Base-by-base conservation (phyloP, 30 jellyfish, hydroid and myxozoan species). In the Hydractinia echinata region DNA sequence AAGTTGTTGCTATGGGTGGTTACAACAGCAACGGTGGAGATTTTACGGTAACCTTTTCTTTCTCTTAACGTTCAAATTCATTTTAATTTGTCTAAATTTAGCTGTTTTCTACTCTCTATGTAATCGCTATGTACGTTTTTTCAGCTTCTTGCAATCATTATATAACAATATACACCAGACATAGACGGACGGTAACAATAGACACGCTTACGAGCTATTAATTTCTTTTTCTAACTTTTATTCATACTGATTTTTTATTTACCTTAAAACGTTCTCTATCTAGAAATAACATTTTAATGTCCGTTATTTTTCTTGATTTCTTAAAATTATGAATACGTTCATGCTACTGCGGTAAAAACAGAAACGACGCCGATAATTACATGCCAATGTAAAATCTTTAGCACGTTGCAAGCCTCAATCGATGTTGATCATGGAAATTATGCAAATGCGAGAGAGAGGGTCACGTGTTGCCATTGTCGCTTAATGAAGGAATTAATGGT, bases 401-500 rank as follows among this genome's bases (percentile, higher is more conserved):
- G 44, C 2, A 30, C 44, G 44, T 30, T 58, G 69, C 69, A 58
- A 16, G 15, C 69, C 19, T 58, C 19, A 16, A 58, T 58, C 19
- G 15, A 13, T 58, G 69, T 13, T 58, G 69, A 58, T 16, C 69
- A 58, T 16, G 69, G 69, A 58, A 16, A 16, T 11, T 58, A 58
- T 58, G 69, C 69, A 13, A 58, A 58, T 16, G 69, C 69, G 19
- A 58, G 69, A 58, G 69, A 58, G 15, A 58, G 19, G 15, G 69
- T 16, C 19, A 58, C 69, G 15, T 58, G 69, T 58, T 58, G 69
- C 69, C 69, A 58, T 58, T 58, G 69, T 58, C 69, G 69, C 69
- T 58, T 58, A 58, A 58, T 58, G 69, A 58, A 58, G 19, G 69
- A 58, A 13, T 16, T 58, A 16, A 16, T 58, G 15, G 1, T 16